phyloP scores from a whole-genome alignment of 92 coral and sea anemone species.

The Epizoanthus illoricatus region DNA sequence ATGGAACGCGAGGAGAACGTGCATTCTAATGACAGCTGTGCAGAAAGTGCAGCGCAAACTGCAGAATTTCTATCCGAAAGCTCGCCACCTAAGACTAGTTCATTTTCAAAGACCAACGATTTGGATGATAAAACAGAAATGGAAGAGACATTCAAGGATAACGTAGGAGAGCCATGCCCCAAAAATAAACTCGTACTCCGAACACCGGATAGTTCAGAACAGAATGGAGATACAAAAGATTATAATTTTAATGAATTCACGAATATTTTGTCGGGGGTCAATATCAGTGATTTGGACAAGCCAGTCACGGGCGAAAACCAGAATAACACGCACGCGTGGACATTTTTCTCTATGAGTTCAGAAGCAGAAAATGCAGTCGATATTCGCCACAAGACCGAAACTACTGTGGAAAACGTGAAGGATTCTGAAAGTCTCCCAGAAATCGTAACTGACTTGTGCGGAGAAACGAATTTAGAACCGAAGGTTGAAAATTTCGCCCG shows the following conservation, averaged over 20 bases:
- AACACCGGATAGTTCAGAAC: background rate
- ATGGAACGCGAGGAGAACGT: conserved; percentile 11
- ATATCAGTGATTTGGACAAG: conserved; percentile 18
- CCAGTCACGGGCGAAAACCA: conserved; percentile 33
- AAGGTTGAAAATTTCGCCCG: background rate
- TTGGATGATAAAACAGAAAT: background rate
- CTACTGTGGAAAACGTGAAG: conserved; percentile 9
- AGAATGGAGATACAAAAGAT: background rate
- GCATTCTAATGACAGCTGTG: background rate
- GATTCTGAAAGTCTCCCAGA: conserved; percentile 41
- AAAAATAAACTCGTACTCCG: background rate
- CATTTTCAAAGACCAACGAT: background rate
- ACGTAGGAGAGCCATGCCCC: background rate
- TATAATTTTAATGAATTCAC: conserved; percentile 30
- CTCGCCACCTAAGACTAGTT: background rate
- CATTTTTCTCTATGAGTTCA: conserved; percentile 76
- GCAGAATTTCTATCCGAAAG: background rate
- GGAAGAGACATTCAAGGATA: background rate
- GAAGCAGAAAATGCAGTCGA: conserved; percentile 35
- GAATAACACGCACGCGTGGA: conserved; percentile 79
- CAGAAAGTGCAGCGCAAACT: background rate
- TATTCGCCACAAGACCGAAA: conserved; percentile 10
- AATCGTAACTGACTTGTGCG: conserved; percentile 21
- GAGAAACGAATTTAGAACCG: background rate
- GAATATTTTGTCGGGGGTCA: conserved; percentile 11